A percentile compares a stretch with the other conserved stretches of the same genome.
Conservation (phyloP, 1,140 invertebrate species). For the Neuroterus valhalla region DNA sequence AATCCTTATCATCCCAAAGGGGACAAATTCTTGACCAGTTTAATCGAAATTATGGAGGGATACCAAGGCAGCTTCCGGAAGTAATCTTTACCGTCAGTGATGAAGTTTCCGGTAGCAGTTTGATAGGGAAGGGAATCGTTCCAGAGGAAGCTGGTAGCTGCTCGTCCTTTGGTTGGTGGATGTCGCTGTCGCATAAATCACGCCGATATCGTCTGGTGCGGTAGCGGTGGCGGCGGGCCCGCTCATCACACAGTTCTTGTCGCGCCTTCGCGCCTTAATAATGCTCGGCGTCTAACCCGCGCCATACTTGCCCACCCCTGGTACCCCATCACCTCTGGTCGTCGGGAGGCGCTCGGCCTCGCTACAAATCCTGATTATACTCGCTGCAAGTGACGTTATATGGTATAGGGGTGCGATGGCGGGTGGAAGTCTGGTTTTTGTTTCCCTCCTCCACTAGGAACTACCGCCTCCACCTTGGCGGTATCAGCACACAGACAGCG, state of each 20-base stretch:
- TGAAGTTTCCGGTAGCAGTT: slow-evolving; percentile 31
- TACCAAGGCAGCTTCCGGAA: neutral
- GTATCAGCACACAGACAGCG: slow-evolving; percentile 40
- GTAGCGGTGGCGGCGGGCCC: slow-evolving; percentile 65
- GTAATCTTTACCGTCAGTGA: neutral
- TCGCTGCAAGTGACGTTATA: slow-evolving; percentile 74
- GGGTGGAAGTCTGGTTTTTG: slow-evolving; percentile 74
- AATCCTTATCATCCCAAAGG: slow-evolving; percentile 24
- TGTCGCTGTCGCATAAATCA: slow-evolving; percentile 73
- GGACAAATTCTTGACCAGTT: slow-evolving; percentile 12
- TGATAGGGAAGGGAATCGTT: slow-evolving; percentile 49
- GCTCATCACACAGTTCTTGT: slow-evolving; percentile 74
- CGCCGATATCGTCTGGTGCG: slow-evolving; percentile 71
- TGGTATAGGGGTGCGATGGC: slow-evolving; percentile 66
- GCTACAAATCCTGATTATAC: slow-evolving; percentile 77
- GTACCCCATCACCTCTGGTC: slow-evolving; percentile 36
- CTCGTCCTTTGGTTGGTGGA: slow-evolving; percentile 54
- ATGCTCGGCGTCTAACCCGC: slow-evolving; percentile 68
- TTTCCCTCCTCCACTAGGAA: slow-evolving; percentile 56
- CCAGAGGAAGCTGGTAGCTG: slow-evolving; percentile 37
- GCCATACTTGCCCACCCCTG: slow-evolving; percentile 46
- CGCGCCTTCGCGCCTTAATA: slow-evolving; percentile 75
- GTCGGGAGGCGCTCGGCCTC: slow-evolving; percentile 57
- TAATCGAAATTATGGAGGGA: neutral
- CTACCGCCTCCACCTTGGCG: slow-evolving; percentile 47